Evolutionary conservation across 2,888 invertebrate species (phyloP), one percentile per base, ranked within the genome.

Genomic region (Ferdinandea cuprea): DNA sequence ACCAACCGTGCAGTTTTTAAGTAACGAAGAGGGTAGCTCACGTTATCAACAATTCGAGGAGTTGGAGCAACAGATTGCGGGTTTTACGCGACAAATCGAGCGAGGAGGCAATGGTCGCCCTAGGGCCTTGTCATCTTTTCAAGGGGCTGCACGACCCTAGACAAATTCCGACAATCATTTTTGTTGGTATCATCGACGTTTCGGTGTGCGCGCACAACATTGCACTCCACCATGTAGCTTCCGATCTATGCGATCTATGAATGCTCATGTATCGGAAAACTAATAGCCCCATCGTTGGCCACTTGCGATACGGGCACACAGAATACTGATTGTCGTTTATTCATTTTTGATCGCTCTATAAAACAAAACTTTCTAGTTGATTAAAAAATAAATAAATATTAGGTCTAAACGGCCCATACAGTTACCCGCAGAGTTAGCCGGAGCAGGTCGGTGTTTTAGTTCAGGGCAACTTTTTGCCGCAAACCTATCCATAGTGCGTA

Each of bases 211-310:
- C 3, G 58, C 58, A 13, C 21, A 9, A 4, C 21, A 28, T 3
- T 58, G 58, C 1, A 6, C 11, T 13, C 28, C 40, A 13, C 58
- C 58, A 0, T 58, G 58, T 11, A 30, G 3, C 4, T 58, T 42
- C 8, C 9, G 35, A n/a, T 3, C 32, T 3, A 35, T 4, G 9
- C n/a, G n/a, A n/a, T n/a, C n/a, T n/a, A n/a, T n/a, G n/a, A 35
- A 4, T n/a, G n/a, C 11, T 2, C 25, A 0, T 1, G 1, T 11
- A 7, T 59, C 44, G 44, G 59, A n/a, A 44, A 59, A 59, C 32
- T 19, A 9, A 59, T 32, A 11, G 59, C 44, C 44, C 42, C 11
- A 4, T 59, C 44, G 44, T 15, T 59, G 32, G 59, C 59, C 44
- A 44, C 44, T n/a, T n/a, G 25, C 44, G 59, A 44, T 11, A 32